Base-by-base conservation (phyloP, 2,113 vertebrate genomes). In the Dissostichus mawsoni region DNA sequence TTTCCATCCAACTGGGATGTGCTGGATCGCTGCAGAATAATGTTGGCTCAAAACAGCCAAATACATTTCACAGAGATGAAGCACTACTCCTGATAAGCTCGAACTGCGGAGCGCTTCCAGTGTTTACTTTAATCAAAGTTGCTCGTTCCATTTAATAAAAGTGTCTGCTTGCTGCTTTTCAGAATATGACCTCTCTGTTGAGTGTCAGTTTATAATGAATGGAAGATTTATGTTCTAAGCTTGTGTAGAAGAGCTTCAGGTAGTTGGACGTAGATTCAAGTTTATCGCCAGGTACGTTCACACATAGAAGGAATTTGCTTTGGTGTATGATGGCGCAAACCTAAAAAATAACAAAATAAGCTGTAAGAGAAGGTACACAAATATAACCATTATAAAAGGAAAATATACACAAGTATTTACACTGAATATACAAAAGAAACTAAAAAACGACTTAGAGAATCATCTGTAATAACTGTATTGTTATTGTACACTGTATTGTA, bases 11-110 rank as follows among this genome's bases (percentile, higher is more conserved):
- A 80, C 81, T 80, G 63, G 76, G 87, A 89, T 80, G 84, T 83
- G 23, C 90, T 86, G 82, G 78, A 87, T 84, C 76, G 81, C 18
- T 75, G 80, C 75, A 67, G 88, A 88, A 75, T 83, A 87, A 76
- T 66, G 62, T 83, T 90, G 86, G 86, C 90, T 84, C 76, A 57
- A 61, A 82, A 78, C 67, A 0, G 4, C 87, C 86, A 89, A 91
- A 92, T 87, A 87, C 92, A 90, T 74, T 78, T 83, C 76, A 88
- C 58, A 72, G 80, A 84, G 82, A 92, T 11, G 41, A 80, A 90
- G 81, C 69, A 64, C 63, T 74, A 64, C 63, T 74, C 78, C 78
- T 88, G 84, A 92, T 88, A 77, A 80, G 74, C 76, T 78, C 74
- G 82, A 82, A 79, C 86, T 29, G 58, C 69, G 61, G 55, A 72